Conservation (phyloP, 92 coral and sea anemone genomes). For the Porites cylindrica region DNA sequence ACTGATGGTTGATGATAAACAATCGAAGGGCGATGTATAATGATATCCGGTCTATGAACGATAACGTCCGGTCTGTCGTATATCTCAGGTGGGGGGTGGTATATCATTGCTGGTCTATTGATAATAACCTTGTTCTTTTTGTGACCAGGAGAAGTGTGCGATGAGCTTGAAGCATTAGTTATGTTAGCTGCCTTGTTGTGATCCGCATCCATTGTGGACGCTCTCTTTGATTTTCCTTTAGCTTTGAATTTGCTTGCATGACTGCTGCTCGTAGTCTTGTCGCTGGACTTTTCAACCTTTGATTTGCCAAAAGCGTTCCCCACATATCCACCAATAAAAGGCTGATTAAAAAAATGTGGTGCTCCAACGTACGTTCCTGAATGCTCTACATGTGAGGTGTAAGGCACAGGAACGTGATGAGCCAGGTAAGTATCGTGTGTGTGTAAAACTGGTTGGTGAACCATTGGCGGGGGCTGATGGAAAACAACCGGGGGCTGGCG, state of each 20-base stretch:
- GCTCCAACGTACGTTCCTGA: constrained; percentile 83
- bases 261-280: constrained; percentile 6
- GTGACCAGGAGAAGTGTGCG: not conserved
- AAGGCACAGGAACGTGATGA: constrained; percentile 78
- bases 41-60: constrained; percentile 92
- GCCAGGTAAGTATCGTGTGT: constrained; percentile 86
- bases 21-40: constrained; percentile 94
- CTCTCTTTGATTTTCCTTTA: not conserved
- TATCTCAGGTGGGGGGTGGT: constrained; percentile 99
- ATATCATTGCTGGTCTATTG: constrained; percentile 92
- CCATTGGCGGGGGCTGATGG: constrained; percentile 97
- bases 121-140: constrained; percentile 90
- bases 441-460: constrained; percentile 85
- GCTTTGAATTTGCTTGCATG: constrained; percentile 61
- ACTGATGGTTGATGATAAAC: constrained; percentile 97
- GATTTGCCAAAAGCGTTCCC: constrained; percentile 71
- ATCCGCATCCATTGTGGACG: not conserved
- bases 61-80: constrained; percentile 91
- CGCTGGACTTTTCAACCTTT: constrained; percentile 38
- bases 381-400: constrained; percentile 69
- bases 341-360: constrained; percentile 72
- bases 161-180: not conserved
- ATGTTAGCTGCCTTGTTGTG: not conserved
- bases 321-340: constrained; percentile 38
- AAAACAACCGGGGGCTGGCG: constrained; percentile 96